A percentile compares a stretch with the other conserved stretches of the same genome.
Conservation (phyloP, 2,797 vertebrate genomes). For the Coreius guichenoti region DNA sequence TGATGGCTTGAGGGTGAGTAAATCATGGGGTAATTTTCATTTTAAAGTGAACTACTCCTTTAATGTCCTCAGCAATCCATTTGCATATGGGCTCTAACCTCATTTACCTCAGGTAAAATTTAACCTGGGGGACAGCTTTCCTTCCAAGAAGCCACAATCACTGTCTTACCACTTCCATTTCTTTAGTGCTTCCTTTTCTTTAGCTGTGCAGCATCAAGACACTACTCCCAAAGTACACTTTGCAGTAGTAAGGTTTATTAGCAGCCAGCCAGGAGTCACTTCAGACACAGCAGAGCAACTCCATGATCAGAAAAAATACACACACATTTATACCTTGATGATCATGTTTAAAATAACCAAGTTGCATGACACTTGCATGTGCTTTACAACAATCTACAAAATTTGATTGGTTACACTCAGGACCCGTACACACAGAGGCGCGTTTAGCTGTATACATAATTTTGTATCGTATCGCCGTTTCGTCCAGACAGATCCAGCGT, state of each 20-base stretch:
- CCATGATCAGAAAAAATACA: not conserved
- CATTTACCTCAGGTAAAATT: not conserved
- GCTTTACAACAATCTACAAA: not conserved
- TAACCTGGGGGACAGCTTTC: not conserved
- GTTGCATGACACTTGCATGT: not conserved
- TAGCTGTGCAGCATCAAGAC: not conserved
- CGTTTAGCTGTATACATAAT: no score
- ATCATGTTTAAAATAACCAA: not conserved
- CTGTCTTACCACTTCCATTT: not conserved
- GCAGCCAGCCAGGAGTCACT: not conserved
- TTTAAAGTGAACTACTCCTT: no score
- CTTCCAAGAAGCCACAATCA: not conserved
- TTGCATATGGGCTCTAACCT: no score
- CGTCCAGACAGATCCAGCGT: no score
- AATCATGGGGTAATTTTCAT: no score
- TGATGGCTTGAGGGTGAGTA: no score
- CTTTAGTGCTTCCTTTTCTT: not conserved
- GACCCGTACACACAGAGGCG: no score
- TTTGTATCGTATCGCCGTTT: no score
- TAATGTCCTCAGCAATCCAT: no score
- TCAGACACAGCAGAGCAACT: not conserved
- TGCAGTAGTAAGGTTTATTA: not conserved
- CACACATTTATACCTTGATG: not conserved
- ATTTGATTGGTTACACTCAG: not conserved
- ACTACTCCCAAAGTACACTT: not conserved